Conservation (phyloP, 1,140 invertebrate genomes). For the Bemisia tabaci region DNA sequence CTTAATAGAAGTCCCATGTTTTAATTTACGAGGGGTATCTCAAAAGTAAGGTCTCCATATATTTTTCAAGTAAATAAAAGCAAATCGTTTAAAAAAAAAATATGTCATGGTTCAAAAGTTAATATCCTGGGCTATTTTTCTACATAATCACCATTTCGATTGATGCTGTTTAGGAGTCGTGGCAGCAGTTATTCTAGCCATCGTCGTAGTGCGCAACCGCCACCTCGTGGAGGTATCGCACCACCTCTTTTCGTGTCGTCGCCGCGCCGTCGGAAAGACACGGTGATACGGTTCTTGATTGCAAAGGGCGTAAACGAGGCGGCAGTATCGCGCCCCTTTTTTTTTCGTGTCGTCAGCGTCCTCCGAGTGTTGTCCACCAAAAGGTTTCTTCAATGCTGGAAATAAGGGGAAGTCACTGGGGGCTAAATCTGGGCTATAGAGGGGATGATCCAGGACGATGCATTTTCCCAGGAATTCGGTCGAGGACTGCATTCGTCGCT, state of each 20-base stretch:
- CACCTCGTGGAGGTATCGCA: not conserved
- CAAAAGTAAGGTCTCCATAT: not conserved
- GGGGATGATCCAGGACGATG: slow-evolving; percentile 25
- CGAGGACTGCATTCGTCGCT: too few species aligned
- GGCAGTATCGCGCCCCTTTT: too few species aligned
- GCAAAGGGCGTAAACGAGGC: too few species aligned
- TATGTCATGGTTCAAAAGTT: not conserved
- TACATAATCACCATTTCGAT: slow-evolving; percentile 15
- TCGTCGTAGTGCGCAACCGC: slow-evolving; percentile 5
- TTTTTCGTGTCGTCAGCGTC: slow-evolving; percentile 3
- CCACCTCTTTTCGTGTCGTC: not conserved
- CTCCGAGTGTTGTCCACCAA: slow-evolving; percentile 1
- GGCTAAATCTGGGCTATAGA: slow-evolving; percentile 25
- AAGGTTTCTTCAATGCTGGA: slow-evolving; percentile 6
- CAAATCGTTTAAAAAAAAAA: not conserved
- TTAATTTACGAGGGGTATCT: not conserved
- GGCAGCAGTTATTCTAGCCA: slow-evolving; percentile 9
- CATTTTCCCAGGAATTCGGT: too few species aligned
- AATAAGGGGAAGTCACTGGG: slow-evolving; percentile 28
- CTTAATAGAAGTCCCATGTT: too few species aligned
- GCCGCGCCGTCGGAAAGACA: too few species aligned
- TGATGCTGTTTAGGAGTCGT: slow-evolving; percentile 14
- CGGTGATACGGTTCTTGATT: too few species aligned
- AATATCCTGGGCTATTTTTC: slow-evolving; percentile 14
- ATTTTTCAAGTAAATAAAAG: not conserved